Percentiles rank a stretch among this genome's conserved stretches.
Conservation (phyloP, 2,797 vertebrate genomes). For the Enteromius fasciolatus region DNA sequence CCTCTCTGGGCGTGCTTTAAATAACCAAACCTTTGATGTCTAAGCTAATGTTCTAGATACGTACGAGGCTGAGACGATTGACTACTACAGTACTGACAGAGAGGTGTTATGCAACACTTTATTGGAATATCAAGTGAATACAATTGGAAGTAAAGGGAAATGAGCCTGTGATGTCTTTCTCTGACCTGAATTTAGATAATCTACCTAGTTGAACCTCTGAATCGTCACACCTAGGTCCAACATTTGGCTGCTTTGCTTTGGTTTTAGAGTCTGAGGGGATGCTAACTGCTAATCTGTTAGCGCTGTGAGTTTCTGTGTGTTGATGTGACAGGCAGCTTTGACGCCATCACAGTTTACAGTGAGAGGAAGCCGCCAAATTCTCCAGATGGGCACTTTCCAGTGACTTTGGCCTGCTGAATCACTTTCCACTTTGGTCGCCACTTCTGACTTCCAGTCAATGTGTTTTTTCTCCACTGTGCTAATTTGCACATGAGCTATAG, state of each 20-base stretch:
- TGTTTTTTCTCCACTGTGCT: conserved; percentile 24
- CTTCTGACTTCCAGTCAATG: conserved; percentile 27
- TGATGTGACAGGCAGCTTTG: conserved; percentile 34
- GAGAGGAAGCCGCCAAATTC: conserved; percentile 45
- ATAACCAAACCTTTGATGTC: conserved; percentile 55
- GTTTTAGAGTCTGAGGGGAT: conserved; percentile 37
- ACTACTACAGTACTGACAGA: conserved; percentile 40
- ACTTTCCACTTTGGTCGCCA: conserved; percentile 5
- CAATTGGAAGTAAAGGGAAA: conserved; percentile 55
- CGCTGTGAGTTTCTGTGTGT: conserved; percentile 31
- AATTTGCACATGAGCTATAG: background rate
- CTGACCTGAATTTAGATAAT: conserved; percentile 79
- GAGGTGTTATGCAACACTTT: conserved; percentile 48
- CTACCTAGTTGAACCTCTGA: conserved; percentile 75
- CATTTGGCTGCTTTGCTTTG: conserved; percentile 64
- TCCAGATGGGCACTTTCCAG: conserved; percentile 46
- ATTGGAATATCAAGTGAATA: conserved; percentile 53
- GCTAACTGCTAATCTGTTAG: conserved; percentile 32
- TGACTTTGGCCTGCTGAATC: conserved; percentile 24
- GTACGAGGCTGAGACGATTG: conserved; percentile 34
- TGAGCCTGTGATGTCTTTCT: conserved; percentile 68
- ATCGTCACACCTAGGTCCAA: conserved; percentile 72
- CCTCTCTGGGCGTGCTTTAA: conserved; percentile 41
- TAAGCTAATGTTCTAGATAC: conserved; percentile 49
- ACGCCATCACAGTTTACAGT: conserved; percentile 35